Percentiles rank a stretch among this genome's conserved stretches.
These are phyloP conservation scores for Pardosa pseudoannulata DNA, from an alignment of 2,888 invertebrate genomes.

Conservation along the genomic window DNA sequence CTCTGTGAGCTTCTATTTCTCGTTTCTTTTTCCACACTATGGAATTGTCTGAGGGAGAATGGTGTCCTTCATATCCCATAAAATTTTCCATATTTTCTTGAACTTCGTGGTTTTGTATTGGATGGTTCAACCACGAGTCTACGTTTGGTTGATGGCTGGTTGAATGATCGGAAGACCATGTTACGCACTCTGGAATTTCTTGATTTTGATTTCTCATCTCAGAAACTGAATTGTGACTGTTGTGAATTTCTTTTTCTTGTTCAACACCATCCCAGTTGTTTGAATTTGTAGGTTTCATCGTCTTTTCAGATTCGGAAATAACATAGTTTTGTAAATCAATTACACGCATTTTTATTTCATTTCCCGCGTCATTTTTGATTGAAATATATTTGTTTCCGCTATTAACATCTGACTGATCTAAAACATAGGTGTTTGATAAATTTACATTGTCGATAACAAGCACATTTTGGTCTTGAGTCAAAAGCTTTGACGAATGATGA, in stretches of 20 bases:
- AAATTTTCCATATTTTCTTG: neutral
- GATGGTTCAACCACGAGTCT: conserved; percentile 47
- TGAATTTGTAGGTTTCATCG: neutral
- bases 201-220: neutral
- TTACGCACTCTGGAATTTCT: neutral
- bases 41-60: neutral
- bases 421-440: neutral
- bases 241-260: neutral
- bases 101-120: neutral
- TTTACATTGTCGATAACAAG: conserved; percentile 24
- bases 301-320: neutral
- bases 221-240: neutral
- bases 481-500: neutral
- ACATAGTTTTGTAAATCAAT: neutral
- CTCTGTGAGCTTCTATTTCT: conserved; percentile 16
- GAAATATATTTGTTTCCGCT: neutral
- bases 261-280: neutral
- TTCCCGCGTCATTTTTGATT: neutral
- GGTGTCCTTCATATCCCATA: neutral
- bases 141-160: conserved; percentile 14
- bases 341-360: neutral
- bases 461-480: neutral
- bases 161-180: conserved; percentile 29
- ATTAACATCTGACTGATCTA: neutral
- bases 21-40: conserved; percentile 48